Conservation (phyloP, 1,140 invertebrate genomes). For the Pseudomyrmex concolor region DNA sequence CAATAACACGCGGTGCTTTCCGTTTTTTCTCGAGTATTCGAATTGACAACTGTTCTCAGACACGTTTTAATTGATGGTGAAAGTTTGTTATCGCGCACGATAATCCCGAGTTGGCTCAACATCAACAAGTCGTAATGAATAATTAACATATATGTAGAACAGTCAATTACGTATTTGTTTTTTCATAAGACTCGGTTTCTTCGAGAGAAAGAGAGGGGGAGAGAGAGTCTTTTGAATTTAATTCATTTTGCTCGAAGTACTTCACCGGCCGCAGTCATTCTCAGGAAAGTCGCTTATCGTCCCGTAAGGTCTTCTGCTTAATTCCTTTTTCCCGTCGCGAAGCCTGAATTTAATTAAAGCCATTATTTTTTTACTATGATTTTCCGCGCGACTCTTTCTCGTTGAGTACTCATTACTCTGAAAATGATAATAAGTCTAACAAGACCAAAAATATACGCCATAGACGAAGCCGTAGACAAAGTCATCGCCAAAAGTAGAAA, state of each 20-base stretch:
- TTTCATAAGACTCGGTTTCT: neutral
- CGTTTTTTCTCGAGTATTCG: neutral
- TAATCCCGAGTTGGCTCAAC: neutral
- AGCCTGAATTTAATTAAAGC: slow-evolving; percentile 48
- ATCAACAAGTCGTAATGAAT: neutral
- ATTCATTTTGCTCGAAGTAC: neutral
- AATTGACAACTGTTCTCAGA: neutral
- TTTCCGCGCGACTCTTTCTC: neutral
- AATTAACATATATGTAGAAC: neutral
- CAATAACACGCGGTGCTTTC: neutral
- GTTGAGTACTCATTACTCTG: neutral
- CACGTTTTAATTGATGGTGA: neutral
- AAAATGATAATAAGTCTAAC: slow-evolving; percentile 22
- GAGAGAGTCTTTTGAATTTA: neutral
- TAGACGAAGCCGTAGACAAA: neutral
- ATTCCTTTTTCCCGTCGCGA: neutral
- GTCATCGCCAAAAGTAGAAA: neutral
- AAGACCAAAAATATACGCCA: slow-evolving; percentile 5
- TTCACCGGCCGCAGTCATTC: neutral
- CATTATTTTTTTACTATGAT: neutral
- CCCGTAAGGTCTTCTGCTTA: slow-evolving; percentile 7
- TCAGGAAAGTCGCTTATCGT: slow-evolving; percentile 6
- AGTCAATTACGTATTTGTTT: neutral
- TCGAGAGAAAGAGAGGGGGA: no score
- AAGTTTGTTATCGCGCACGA: neutral